Evolutionary conservation across 2,888 invertebrate genomes (phyloP), one percentile per base, ranked within the genome.

Genomic region (Helleia helle): DNA sequence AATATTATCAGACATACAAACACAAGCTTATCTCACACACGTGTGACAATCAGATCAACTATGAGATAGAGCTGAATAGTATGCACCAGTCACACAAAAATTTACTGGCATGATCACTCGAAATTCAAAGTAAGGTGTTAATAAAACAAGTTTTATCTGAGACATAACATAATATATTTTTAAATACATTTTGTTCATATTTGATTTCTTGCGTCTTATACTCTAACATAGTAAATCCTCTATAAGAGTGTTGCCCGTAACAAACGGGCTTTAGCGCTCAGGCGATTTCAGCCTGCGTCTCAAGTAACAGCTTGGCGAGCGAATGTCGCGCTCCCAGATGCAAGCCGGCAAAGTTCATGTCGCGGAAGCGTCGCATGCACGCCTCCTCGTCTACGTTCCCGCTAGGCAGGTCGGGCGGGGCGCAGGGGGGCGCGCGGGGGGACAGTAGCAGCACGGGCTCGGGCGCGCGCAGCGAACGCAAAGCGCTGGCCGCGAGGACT

Each of bases 221-320:
- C n/a, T n/a, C n/a, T 22, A 22, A 5, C 2, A 22, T 8, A 2
- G 22, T 8, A 5, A 22, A 18, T 18, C 5, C 6, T n/a, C n/a
- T n/a, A n/a, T n/a, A n/a, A n/a, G n/a, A n/a, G n/a, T n/a, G n/a
- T n/a, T 2, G 22, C 22, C 22, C 22, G 22, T 7, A 5, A 4
- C 6, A 6, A 2, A 7, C 3, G 22, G 22, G 22, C 22, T 5
- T 22, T 8, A 22, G 6, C 8, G 3, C 22, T 46, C 44, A 46
- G 38, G 47, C 80, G 87, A 45, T 86, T 85, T 31, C 60, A 36
- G 59, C 58, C 45, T 56, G 58, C 44, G 52, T 47, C 51, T 87
- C 81, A 39, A 89, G 66, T 50, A 89, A 72, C 41, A 89, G 59
- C 60, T 86, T 87, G 6, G 89, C 89, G 27, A 90, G 67, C 56